A percentile compares a stretch with the other conserved stretches of the same genome.
Evolutionary conservation across 2,113 vertebrate species (phyloP).

Genomic region (Manacus vitellinus): DNA sequence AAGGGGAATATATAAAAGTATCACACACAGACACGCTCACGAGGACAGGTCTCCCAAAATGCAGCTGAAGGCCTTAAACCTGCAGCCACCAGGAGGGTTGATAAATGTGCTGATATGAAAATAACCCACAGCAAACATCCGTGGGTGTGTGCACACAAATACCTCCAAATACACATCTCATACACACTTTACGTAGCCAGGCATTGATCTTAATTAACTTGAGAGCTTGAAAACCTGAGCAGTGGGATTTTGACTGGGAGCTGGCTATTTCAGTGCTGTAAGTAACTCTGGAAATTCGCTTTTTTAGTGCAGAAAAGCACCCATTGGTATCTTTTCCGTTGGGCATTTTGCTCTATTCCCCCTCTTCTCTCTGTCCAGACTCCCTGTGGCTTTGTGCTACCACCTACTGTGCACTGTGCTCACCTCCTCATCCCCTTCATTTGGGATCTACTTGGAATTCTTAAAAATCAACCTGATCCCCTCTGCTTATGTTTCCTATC

Average conservation of each 20-base stretch:
- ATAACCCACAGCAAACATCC: neutral
- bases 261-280: neutral
- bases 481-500: neutral
- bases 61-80: neutral
- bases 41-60: neutral
- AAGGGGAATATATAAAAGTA: neutral
- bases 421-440: accelerated
- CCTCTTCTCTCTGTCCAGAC: neutral
- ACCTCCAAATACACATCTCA: neutral
- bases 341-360: neutral
- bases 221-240: neutral
- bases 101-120: neutral
- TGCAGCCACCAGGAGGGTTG: neutral
- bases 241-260: neutral
- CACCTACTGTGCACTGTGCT: neutral
- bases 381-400: neutral
- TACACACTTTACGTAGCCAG: neutral
- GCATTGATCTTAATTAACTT: neutral
- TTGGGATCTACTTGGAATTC: neutral
- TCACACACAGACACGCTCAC: neutral
- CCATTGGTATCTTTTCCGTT: neutral
- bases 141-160: neutral
- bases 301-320: neutral
- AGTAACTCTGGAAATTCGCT: neutral
- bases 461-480: neutral